A percentile compares a stretch with the other conserved stretches of the same genome.
Conservation (phyloP, 2,113 vertebrate species). For the Gorsachius goisagi region DNA sequence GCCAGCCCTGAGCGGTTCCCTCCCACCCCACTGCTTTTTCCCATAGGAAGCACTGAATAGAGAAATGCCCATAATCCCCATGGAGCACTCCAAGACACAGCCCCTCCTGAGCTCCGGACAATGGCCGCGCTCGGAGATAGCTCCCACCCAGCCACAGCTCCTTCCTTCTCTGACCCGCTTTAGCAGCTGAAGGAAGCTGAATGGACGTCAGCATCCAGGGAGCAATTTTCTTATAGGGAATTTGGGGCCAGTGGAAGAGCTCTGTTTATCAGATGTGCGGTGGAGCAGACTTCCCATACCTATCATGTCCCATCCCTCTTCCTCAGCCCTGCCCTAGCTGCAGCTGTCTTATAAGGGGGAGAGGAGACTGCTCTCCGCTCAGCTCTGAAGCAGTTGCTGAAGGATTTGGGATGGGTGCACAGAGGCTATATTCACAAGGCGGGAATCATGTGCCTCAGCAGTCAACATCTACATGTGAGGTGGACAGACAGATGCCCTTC, state of each 20-base stretch:
- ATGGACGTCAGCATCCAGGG: constrained; percentile 60
- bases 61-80: constrained; percentile 77
- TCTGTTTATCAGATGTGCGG: constrained; percentile 32
- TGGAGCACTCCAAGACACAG: constrained; percentile 54
- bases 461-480: background rate
- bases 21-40: constrained; percentile 71
- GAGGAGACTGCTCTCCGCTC: background rate
- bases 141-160: constrained; percentile 29
- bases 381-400: background rate
- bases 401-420: background rate
- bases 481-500: background rate
- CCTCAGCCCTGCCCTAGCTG: background rate
- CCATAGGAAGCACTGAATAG: constrained; percentile 77
- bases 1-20: constrained; percentile 54
- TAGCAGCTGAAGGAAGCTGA: constrained; percentile 61
- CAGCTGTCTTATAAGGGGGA: background rate
- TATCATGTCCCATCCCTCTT: constrained; percentile 29
- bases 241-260: constrained; percentile 36
- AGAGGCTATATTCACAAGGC: background rate
- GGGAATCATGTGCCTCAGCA: background rate
- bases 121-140: constrained; percentile 42
- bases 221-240: constrained; percentile 51
- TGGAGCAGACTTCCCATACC: constrained; percentile 41
- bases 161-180: constrained; percentile 58
- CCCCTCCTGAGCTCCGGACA: constrained; percentile 67